Evolutionary conservation across 2,113 vertebrate genomes (phyloP).

Genomic region (Caranx ignobilis): DNA sequence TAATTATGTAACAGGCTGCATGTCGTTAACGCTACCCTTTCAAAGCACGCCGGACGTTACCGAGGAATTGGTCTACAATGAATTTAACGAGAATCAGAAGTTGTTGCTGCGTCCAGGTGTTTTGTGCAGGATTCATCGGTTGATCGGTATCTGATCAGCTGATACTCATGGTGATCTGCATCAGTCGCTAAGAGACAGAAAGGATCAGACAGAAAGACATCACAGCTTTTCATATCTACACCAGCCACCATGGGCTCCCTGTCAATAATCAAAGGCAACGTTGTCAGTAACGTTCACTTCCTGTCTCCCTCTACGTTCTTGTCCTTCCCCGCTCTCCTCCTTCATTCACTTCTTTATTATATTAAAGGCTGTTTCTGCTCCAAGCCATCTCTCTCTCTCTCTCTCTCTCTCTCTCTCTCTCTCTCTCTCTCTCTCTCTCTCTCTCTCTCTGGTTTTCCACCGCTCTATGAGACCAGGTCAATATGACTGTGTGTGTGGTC

Average conservation of each 20-base stretch:
- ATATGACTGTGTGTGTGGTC: slow-evolving; percentile 56
- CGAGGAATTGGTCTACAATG: too few relatives aligned
- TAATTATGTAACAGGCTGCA: neutral
- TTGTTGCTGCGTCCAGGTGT: neutral
- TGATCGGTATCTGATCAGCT: neutral
- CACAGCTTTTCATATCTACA: neutral
- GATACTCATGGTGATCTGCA: neutral
- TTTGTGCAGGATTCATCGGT: neutral
- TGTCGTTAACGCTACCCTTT: neutral
- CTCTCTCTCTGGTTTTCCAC: slow-evolving; percentile 2
- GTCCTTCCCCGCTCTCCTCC: neutral
- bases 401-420: neutral
- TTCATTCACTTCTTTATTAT: neutral
- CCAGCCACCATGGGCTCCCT: too few relatives aligned
- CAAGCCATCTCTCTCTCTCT: neutral
- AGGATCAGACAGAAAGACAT: neutral
- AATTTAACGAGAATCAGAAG: too few relatives aligned
- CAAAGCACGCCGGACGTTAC: neutral
- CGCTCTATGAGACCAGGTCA: slow-evolving; percentile 28
- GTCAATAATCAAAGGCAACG: too few relatives aligned
- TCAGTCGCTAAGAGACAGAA: neutral
- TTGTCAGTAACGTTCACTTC: neutral
- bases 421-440: neutral
- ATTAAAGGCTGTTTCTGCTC: slow-evolving; percentile 3
- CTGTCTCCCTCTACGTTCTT: neutral